These are phyloP conservation scores for Otus sunia DNA, from an alignment of 2,113 vertebrate species.

Conservation along the genomic window DNA sequence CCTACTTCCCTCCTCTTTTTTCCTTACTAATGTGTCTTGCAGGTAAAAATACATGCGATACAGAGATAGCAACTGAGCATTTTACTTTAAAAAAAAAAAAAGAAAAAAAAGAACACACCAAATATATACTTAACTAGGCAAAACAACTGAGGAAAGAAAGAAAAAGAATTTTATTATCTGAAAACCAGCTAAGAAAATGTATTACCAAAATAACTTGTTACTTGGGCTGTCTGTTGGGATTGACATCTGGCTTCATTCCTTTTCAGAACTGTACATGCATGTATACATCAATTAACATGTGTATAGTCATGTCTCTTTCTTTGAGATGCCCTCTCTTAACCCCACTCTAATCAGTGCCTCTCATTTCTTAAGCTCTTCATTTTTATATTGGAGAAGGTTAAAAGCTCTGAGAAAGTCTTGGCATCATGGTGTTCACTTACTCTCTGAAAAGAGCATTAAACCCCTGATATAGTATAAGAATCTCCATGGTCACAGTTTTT, in stretches of 20 bases:
- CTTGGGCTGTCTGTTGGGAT: background rate
- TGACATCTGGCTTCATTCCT: background rate
- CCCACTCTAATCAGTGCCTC: rapidly evolving
- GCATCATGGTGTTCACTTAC: background rate
- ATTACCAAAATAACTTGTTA: background rate
- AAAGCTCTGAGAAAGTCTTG: background rate
- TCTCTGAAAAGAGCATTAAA: background rate
- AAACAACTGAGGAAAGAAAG: background rate
- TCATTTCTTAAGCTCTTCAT: background rate
- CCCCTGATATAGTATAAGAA: background rate
- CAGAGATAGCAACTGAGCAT: background rate
- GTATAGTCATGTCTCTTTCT: background rate
- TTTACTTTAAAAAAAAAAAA: background rate
- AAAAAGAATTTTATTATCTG: background rate
- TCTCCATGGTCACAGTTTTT: background rate
- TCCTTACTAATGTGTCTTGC: background rate
- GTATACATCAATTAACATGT: background rate
- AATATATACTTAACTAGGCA: background rate
- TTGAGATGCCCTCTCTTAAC: background rate
- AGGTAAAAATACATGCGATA: background rate
- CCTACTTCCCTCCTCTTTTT: background rate
- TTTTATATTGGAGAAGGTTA: background rate
- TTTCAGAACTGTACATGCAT: background rate
- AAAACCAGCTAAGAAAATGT: background rate
- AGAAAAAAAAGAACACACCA: rapidly evolving